Conservation (phyloP, 2,113 vertebrate genomes). For the Callithrix jacchus region DNA sequence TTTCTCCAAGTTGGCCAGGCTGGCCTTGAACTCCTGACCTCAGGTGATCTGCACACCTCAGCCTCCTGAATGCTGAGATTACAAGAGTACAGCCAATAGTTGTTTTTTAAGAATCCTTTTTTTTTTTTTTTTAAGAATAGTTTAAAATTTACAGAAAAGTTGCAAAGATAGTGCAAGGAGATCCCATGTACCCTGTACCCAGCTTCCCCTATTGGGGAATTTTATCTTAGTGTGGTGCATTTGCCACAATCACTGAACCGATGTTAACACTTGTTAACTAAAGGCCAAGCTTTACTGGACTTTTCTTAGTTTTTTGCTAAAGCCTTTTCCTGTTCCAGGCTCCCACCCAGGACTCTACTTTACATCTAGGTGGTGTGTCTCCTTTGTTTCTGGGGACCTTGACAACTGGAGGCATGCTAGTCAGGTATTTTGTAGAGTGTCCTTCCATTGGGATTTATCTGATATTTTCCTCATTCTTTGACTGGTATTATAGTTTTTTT, state of each 20-base stretch:
- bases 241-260: background rate
- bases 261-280: background rate
- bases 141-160: background rate
- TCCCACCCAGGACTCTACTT: fast-evolving
- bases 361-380: background rate
- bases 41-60: no score
- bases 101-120: background rate
- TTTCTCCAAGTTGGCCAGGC: no score
- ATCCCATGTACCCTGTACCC: fast-evolving
- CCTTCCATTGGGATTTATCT: background rate
- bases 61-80: no score
- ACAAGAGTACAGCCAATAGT: background rate
- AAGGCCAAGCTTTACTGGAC: fast-evolving
- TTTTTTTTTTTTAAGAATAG: background rate
- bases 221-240: background rate
- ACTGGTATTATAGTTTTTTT: background rate
- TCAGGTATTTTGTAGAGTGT: background rate
- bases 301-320: background rate
- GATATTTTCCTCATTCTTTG: background rate
- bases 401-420: background rate
- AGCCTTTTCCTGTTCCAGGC: background rate
- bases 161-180: background rate
- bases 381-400: background rate
- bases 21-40: no score
- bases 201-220: background rate